phyloP scores from a whole-genome alignment of 2,797 vertebrate genomes.

The Apodemus agrarius region DNA sequence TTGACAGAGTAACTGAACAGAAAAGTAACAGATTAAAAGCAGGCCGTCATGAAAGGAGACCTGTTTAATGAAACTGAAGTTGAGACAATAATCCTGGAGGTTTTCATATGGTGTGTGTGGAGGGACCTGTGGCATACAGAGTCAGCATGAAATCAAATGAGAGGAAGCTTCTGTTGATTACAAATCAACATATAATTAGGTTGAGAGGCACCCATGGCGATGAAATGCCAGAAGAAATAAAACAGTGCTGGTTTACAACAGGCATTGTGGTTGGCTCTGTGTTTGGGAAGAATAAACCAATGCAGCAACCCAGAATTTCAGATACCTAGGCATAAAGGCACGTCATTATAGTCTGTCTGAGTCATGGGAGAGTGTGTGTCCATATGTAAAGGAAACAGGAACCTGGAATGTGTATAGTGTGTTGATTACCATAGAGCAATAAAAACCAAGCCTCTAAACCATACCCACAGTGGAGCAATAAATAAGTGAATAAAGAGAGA shows the following conservation, averaged over 20 bases:
- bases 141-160: slow-evolving; percentile 69
- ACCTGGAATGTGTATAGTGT: slow-evolving; percentile 30
- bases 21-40: slow-evolving; percentile 43
- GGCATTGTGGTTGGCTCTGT: neutral
- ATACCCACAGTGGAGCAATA: slow-evolving; percentile 55
- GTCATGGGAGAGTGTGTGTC: slow-evolving; percentile 36
- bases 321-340: slow-evolving; percentile 39
- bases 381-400: slow-evolving; percentile 51
- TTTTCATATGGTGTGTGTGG: slow-evolving; percentile 15
- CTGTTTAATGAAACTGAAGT: slow-evolving; percentile 55
- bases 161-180: slow-evolving; percentile 64
- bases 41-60: slow-evolving; percentile 53
- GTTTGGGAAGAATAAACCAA: slow-evolving; percentile 58
- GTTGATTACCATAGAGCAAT: slow-evolving; percentile 65
- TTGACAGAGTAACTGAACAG: slow-evolving; percentile 39
- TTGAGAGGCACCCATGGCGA: slow-evolving; percentile 47
- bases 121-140: slow-evolving; percentile 14
- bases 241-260: slow-evolving; percentile 64
- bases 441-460: slow-evolving; percentile 66
- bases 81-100: slow-evolving; percentile 41
- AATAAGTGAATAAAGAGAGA: slow-evolving; percentile 64
- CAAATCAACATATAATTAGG: slow-evolving; percentile 69
- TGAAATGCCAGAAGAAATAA: slow-evolving; percentile 62
- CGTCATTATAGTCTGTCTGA: slow-evolving; percentile 39
- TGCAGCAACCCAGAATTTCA: slow-evolving; percentile 37